These are phyloP conservation scores for Engraulis encrasicolus DNA, from an alignment of 2,113 vertebrate species.

Conservation along the genomic window DNA sequence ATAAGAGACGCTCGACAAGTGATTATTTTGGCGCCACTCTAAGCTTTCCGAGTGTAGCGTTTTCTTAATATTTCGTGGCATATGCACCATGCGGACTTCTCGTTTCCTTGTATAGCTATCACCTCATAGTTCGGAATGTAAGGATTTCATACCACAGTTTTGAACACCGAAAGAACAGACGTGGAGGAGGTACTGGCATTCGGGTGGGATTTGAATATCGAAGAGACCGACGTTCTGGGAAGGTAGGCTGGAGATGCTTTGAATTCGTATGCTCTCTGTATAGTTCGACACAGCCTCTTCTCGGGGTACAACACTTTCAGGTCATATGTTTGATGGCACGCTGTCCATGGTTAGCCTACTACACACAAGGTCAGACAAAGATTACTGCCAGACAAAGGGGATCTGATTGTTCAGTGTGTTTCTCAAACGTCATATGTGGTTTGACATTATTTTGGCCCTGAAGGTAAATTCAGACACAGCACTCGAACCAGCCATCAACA, in stretches of 20 bases:
- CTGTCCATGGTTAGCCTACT: neutral
- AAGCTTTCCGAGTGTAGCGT: constrained; percentile 43
- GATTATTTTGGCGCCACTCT: neutral
- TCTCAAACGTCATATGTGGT: no score
- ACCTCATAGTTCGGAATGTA: constrained; percentile 57
- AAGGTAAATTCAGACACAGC: neutral
- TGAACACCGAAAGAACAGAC: constrained; percentile 44
- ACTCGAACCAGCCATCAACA: neutral
- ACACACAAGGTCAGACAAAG: neutral
- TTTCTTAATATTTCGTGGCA: constrained; percentile 43
- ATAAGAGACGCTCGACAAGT: neutral
- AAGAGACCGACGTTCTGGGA: constrained; percentile 1
- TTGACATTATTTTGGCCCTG: no score
- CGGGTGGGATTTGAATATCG: constrained; percentile 24
- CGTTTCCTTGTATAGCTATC: constrained; percentile 14
- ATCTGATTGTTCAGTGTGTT: neutral
- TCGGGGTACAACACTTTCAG: neutral
- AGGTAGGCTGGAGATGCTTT: constrained; percentile 24
- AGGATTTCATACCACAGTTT: constrained; percentile 49
- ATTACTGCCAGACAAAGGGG: neutral
- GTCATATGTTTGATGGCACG: neutral
- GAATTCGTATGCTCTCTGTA: neutral
- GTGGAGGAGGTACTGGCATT: constrained; percentile 23
- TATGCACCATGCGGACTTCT: constrained; percentile 46
- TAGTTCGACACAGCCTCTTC: neutral